Evolutionary conservation across 2,797 vertebrate species (phyloP), one percentile per base, ranked within the genome.

Genomic region (Rhynchotus rufescens): DNA sequence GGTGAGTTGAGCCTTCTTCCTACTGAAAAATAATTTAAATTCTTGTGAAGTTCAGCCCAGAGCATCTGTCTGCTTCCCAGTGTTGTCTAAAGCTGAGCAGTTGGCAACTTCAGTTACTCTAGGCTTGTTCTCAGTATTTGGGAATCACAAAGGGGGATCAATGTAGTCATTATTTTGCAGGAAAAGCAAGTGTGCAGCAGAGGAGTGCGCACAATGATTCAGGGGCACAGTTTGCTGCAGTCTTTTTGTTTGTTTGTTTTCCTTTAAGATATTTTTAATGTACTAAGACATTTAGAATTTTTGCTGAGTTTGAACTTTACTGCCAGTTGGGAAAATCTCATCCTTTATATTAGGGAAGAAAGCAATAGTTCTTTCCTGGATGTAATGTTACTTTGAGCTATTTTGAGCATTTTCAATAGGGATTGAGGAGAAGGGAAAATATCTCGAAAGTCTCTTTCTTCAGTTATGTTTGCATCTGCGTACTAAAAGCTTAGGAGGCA

Each of bases 1-100:
- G 65, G 99, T 98, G 67, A 81, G 78, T 76, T 28, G 30, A 12
- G 15, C 13, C 13, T 72, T 64, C 30, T 28, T 23, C 9, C 1
- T 3, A 15, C 22, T n/a, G 38, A 15, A 45, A 54, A 45, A 65
- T 9, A 19, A 0, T 0, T 30, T 20, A 15, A 45, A 9, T 0
- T 0, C 51, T 49, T 28, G 15, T 56, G 40, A 26, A 56, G 13
- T 16, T 71, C 25, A 40, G 49, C 15, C 23, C 38, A 25, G 44
- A 64, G 36, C 17, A 45, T 69, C 9, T 23, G 8, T 21, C 64
- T 68, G 51, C 49, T 79, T 57, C 9, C 2, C 4, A 62, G 20
- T 44, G 4, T 15, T 44, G n/a, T 15, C 9, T 40, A 12, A 52
- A 38, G 76, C 32, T 65, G 65, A 36, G 14, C 20, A 12, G 6